Evolutionary conservation across 2,113 vertebrate species (phyloP).

Genomic region (Oophaga pumilio): DNA sequence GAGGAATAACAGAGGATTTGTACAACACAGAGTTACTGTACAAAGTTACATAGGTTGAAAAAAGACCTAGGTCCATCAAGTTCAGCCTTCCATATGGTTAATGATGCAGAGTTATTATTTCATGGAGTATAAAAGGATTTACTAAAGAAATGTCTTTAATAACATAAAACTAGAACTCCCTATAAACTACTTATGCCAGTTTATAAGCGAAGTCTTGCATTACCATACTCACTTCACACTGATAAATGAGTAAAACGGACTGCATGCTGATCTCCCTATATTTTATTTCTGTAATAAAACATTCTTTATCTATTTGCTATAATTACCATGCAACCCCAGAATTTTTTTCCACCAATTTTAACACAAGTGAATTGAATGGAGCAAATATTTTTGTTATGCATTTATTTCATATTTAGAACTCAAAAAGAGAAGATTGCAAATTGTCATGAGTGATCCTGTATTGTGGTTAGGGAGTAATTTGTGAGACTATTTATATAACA

Average conservation of each 20-base stretch:
- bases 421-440: background rate
- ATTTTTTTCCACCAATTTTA: background rate
- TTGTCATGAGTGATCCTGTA: background rate
- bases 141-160: background rate
- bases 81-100: no score
- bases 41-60: no score
- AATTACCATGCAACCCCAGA: background rate
- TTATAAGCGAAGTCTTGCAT: background rate
- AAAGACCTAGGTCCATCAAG: no score
- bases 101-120: no score
- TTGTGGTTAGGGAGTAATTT: background rate
- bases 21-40: no score
- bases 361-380: background rate
- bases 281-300: background rate
- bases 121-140: no score
- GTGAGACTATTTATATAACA: conserved; percentile 2
- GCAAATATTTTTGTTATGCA: background rate
- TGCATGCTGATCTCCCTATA: background rate
- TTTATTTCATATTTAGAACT: background rate
- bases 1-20: no score
- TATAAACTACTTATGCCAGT: background rate
- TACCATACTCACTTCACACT: background rate
- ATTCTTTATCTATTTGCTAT: background rate
- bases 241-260: no score
- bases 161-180: background rate